These are phyloP conservation scores for Chamaea fasciata DNA, from an alignment of 2,113 vertebrate genomes.

Conservation along the genomic window DNA sequence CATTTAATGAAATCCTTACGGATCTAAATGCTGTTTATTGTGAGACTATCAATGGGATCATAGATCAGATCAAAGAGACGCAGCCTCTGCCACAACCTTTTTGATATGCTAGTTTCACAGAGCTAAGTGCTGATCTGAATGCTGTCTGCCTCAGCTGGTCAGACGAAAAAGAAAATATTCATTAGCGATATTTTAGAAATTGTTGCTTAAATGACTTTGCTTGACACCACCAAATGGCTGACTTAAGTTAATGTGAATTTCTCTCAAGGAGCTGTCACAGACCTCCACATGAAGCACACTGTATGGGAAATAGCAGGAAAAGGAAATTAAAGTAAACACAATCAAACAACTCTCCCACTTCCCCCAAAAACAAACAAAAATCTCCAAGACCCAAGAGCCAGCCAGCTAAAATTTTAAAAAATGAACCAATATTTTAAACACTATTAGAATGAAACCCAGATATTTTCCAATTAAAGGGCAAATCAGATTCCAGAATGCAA, in stretches of 20 bases:
- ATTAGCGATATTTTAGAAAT: background rate
- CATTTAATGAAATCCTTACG: background rate
- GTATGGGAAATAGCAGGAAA: background rate
- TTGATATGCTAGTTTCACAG: background rate
- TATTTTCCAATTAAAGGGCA: background rate
- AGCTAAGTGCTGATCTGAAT: background rate
- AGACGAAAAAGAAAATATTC: background rate
- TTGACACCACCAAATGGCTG: background rate
- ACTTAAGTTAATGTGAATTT: background rate
- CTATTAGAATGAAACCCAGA: background rate
- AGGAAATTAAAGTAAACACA: background rate
- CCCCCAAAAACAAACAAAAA: background rate
- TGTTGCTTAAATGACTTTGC: background rate
- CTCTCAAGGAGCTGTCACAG: background rate
- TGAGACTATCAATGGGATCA: background rate
- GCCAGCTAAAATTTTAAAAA: background rate
- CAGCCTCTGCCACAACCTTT: background rate
- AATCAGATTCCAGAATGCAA: background rate
- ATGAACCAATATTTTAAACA: background rate
- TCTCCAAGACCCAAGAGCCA: accelerated
- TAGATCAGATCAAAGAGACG: background rate
- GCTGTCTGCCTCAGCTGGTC: background rate
- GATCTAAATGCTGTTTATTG: background rate
- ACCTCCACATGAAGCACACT: background rate
- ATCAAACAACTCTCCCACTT: accelerated